These are phyloP conservation scores for Brachyistius frenatus DNA, from an alignment of 2,113 vertebrate species.

Conservation along the genomic window DNA sequence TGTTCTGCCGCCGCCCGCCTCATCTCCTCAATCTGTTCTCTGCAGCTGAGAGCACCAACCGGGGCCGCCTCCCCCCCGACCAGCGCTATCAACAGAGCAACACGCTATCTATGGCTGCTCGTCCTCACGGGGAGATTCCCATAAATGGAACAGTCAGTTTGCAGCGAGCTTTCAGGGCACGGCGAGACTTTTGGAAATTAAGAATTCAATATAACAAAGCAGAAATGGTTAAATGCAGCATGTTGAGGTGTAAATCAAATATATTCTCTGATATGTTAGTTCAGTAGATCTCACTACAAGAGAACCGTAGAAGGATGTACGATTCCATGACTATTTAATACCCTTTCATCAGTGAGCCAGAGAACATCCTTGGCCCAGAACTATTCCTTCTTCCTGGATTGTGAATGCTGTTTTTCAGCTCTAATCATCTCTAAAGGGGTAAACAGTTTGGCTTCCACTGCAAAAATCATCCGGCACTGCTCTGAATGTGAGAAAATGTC, in stretches of 20 bases:
- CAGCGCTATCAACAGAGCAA: constrained; percentile 68
- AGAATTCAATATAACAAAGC: not conserved
- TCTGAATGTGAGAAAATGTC: constrained; percentile 13
- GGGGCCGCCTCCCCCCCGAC: constrained; percentile 56
- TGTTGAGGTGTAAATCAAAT: not conserved
- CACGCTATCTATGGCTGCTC: constrained; percentile 58
- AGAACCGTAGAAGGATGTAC: not conserved
- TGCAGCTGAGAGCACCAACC: constrained; percentile 47
- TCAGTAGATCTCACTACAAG: not conserved
- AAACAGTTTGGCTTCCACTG: constrained; percentile 46
- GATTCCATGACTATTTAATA: constrained; percentile 25
- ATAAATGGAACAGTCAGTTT: constrained; percentile 71
- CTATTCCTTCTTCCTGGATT: constrained; percentile 46
- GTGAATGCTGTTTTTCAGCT: constrained; percentile 55
- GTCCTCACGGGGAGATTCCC: constrained; percentile 57
- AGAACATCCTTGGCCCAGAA: constrained; percentile 32
- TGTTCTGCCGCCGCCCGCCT: constrained; percentile 40
- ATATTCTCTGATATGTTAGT: not conserved
- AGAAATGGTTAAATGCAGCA: not conserved
- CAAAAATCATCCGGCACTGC: constrained; percentile 7
- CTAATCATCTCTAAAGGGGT: constrained; percentile 56
- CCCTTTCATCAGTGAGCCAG: constrained; percentile 9
- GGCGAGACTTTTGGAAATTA: not conserved
- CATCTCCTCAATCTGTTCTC: constrained; percentile 69
- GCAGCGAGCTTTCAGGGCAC: constrained; percentile 47